Evolutionary conservation across 2,888 invertebrate species (phyloP), one percentile per base, ranked within the genome.

Genomic region (Euproctis similis): DNA sequence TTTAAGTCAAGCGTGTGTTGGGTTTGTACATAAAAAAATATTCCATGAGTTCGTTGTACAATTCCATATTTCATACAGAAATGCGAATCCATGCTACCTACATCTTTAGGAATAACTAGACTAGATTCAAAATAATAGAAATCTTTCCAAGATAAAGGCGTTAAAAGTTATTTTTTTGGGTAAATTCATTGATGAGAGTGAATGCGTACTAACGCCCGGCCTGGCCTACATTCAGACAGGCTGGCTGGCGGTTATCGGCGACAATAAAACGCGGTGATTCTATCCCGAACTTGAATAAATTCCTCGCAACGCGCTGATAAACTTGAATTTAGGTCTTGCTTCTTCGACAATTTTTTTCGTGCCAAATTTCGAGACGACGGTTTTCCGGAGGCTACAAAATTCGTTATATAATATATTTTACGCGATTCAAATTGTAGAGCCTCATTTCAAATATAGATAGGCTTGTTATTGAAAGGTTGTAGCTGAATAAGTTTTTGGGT

Each of bases 171-270:
- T 43, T 53, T 46, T 45, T 46, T 26, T 37, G 29, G 37, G 34
- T 28, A 42, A 49, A 50, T 46, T 46, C 41, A 42, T 42, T 48
- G 36, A 43, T 28, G 28, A 23, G 44, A 34, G 24, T 30, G 39
- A 45, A 38, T 30, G 24, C 26, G 39, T 42, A 30, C 12, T 44
- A 34, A 39, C 34, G 22, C 6, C 26, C 23, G 21, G 31, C 30
- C 35, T 35, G 33, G 37, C 41, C 42, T 28, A 29, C 24, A 32
- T 34, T 27, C 18, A 25, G 19, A 28, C n/a, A n/a, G n/a, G n/a
- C 20, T 6, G 14, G 18, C 30, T 32, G 28, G 26, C 32, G 28
- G 18, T 28, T 36, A 30, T 29, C 31, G 13, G 21, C 12, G 22
- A 20, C 29, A 13, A 20, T 27, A 26, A 36, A 32, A 28, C 26